phyloP scores from a whole-genome alignment of 2,797 vertebrate species.

The Sebastes reedi region DNA sequence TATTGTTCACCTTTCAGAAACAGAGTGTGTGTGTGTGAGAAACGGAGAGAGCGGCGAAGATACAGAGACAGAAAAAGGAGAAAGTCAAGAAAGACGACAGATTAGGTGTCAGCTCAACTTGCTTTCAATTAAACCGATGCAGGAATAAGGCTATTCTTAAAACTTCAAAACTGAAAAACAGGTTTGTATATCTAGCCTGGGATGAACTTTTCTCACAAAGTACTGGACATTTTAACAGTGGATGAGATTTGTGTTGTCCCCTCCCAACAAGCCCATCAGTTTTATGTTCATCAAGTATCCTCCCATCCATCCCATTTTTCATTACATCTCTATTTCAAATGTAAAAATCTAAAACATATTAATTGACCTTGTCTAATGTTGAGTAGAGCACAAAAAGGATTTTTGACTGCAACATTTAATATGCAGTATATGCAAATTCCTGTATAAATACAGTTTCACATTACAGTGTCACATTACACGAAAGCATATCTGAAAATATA shows the following conservation, averaged over 20 bases:
- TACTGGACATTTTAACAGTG: background rate
- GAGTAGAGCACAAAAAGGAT: background rate
- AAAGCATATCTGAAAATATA: background rate
- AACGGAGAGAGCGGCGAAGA: constrained; percentile 22
- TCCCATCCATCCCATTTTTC: background rate
- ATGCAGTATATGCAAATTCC: background rate
- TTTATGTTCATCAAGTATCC: background rate
- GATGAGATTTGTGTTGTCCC: background rate
- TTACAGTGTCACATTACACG: background rate
- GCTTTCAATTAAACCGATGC: constrained; percentile 61
- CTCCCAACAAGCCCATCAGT: background rate
- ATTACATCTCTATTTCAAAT: background rate
- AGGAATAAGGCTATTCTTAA: constrained; percentile 18
- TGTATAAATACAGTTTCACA: background rate
- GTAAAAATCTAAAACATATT: background rate
- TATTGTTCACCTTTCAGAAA: constrained; percentile 68
- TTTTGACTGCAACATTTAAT: background rate
- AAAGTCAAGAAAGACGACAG: constrained; percentile 10
- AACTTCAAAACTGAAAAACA: constrained; percentile 12
- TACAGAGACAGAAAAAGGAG: constrained; percentile 16
- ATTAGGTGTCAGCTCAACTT: constrained; percentile 38
- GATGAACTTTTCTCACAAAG: constrained; percentile 10
- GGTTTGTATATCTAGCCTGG: background rate
- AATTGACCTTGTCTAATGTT: background rate
- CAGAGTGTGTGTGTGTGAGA: constrained; percentile 15